A percentile compares a stretch with the other conserved stretches of the same genome.
These are phyloP conservation scores for Anguilla japonica DNA, from an alignment of 2,113 vertebrate species.

Conservation along the genomic window DNA sequence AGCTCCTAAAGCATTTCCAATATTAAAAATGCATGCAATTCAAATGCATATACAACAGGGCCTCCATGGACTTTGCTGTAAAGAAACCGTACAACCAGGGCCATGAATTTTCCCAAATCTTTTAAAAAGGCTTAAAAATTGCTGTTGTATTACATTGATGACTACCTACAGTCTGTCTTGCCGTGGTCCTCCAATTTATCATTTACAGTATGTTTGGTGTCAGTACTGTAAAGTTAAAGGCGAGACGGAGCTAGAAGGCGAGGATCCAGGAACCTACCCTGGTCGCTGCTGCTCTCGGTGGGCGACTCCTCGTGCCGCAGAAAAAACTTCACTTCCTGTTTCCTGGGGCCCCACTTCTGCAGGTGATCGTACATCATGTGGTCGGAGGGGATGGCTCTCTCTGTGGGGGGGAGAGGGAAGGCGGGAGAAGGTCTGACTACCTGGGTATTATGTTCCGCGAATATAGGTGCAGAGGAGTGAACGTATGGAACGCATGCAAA, in stretches of 20 bases:
- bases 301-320: slow-evolving; percentile 95
- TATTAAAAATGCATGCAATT: too few relatives aligned
- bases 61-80: too few relatives aligned
- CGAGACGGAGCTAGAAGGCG: background rate
- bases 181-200: background rate
- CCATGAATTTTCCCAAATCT: too few relatives aligned
- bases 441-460: background rate
- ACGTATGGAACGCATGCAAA: background rate
- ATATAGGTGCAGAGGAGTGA: background rate
- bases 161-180: background rate
- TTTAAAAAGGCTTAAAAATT: too few relatives aligned
- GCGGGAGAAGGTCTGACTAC: background rate
- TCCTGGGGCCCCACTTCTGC: slow-evolving; percentile 96
- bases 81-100: too few relatives aligned
- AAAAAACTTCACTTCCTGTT: slow-evolving; percentile 96
- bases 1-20: too few relatives aligned
- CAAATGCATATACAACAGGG: too few relatives aligned
- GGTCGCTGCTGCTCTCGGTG: slow-evolving; percentile 82
- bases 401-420: slow-evolving; percentile 56
- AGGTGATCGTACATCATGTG: slow-evolving; percentile 98
- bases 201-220: background rate
- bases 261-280: slow-evolving; percentile 66
- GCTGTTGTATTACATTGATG: background rate
- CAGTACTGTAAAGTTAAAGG: background rate
- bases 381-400: slow-evolving; percentile 91